A percentile compares a stretch with the other conserved stretches of the same genome.
phyloP scores from a whole-genome alignment of 2,888 invertebrate species.

The Tipula vernalis region DNA sequence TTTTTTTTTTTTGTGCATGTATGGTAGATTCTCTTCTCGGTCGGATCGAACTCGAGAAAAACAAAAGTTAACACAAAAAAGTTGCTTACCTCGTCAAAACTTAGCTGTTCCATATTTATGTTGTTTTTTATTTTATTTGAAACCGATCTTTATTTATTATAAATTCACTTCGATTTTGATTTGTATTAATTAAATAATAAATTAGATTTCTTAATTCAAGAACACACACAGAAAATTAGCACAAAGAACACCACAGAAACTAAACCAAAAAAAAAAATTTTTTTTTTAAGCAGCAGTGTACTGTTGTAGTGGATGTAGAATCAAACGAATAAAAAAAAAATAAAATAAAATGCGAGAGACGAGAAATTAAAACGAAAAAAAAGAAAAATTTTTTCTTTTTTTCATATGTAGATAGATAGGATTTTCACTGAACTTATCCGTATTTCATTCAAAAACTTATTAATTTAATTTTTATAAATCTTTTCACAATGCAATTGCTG shows the following conservation, averaged over 20 bases:
- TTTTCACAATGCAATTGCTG: background rate
- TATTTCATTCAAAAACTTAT: background rate
- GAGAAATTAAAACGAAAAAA: background rate
- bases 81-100: slow-evolving; percentile 6
- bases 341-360: background rate
- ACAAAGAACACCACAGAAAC: background rate
- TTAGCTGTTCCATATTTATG: background rate
- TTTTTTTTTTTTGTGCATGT: background rate
- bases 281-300: background rate
- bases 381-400: background rate
- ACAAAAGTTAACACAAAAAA: background rate
- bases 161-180: background rate
- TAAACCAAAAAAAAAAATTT: background rate
- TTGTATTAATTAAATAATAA: background rate
- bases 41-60: background rate
- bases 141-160: background rate
- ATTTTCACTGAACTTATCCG: background rate
- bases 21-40: background rate
- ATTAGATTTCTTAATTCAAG: background rate
- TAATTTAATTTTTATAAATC: background rate
- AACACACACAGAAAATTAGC: background rate
- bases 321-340: background rate
- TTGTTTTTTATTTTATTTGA: background rate
- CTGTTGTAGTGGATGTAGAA: too few relatives aligned
- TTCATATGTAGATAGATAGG: background rate